Evolutionary conservation across 2,888 invertebrate genomes (phyloP), one percentile per base, ranked within the genome.

Genomic region (Antheraea assamensis): DNA sequence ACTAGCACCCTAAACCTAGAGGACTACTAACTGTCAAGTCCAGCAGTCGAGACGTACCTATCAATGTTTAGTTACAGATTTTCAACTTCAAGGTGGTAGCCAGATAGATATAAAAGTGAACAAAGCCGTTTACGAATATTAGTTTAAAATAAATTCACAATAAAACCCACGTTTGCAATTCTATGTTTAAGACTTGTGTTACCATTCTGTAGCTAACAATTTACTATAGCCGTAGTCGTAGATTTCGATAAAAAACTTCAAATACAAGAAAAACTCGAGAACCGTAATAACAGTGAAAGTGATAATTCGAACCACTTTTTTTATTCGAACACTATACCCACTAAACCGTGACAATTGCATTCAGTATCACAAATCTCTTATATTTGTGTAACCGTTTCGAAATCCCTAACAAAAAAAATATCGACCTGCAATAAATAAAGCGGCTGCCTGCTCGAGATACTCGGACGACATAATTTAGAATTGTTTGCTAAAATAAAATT

Each of bases 401-500:
- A 31, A 71, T 58, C 52, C 55, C 77, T 74, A 24, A 81, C 79
- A 81, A 84, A 82, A 78, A 79, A 82, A 78, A 79, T 74, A 52
- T 75, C 55, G 75, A 74, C 75, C 77, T 75, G 75, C 35, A 81
- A 82, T 80, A 82, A 81, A 80, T 76, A 78, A 78, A 78, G 27
- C 73, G 74, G 72, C 77, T 78, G 77, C 75, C 76, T 73, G 79
- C 77, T 61, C 42, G 13, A 42, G 42, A 42, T 42, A 42, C 42
- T 42, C 42, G 74, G 82, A 87, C 86, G 85, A 82, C 84, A 87
- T 87, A 86, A 87, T 87, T 83, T 73, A 72, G 49, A 75, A 35
- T 68, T 72, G 77, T 83, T 83, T 79, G 78, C 81, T 78, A 74
- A 74, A 79, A 82, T 80, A 79, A 76, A 74, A 71, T 4, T 30